Evolutionary conservation across 2,888 invertebrate species (phyloP), one percentile per base, ranked within the genome.

Genomic region (Lordiphosa fenestrarum): DNA sequence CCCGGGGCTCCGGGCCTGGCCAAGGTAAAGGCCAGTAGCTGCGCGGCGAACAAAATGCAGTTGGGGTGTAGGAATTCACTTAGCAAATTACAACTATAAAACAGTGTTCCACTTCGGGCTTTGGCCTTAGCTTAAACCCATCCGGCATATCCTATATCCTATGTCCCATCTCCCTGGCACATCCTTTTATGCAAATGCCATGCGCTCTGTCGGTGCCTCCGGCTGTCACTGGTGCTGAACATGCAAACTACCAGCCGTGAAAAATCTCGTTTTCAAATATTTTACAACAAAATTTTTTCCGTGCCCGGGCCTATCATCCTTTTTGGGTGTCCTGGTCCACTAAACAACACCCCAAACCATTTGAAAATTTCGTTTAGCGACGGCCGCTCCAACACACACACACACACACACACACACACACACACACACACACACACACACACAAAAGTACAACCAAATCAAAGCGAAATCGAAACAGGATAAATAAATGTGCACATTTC

Each of bases 401-500:
- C 15, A 15, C 35, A 41, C 7, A 52, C 35, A n/a, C 12, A 33
- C 15, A 15, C 35, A 41, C 7, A 52, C 35, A n/a, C 12, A 33
- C 15, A 15, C 35, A 41, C 7, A 15, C 15, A 15, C 2, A 15
- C 15, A 15, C 15, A 15, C 15, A 15, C 35, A 41, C 7, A 52
- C 35, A n/a, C 12, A 33, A 40, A 37, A 6, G 47, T 46, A 39
- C 57, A 56, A 40, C 56, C 51, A 84, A 84, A 82, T 84, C 81
- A 85, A 83, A 80, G 73, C 83, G 70, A 84, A 80, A 80, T 80
- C 84, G 85, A 81, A 78, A 81, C 80, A 84, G 85, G 84, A 81
- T 85, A 81, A 81, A 81, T 81, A 81, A 81, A 85, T 81, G 85
- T 85, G 84, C 85, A 81, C 84, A 85, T 85, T 85, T 81, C 81